Percentiles rank a stretch among this genome's conserved stretches.
Conservation (phyloP, 2,888 invertebrate species). For the Scrobipalpa atriplicella region DNA sequence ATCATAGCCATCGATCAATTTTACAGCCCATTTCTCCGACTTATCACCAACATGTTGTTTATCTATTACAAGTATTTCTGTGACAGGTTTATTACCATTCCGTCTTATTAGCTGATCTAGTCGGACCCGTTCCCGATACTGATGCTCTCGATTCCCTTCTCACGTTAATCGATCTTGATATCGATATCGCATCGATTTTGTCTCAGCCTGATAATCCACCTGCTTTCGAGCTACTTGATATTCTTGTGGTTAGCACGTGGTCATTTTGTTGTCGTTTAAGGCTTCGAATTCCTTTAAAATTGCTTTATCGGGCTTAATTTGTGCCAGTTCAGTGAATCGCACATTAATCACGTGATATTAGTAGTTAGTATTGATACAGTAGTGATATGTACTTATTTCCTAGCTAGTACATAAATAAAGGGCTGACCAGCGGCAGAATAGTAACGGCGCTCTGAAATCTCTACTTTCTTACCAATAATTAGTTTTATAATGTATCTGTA, state of each 20-base stretch:
- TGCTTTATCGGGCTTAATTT: constrained; percentile 4
- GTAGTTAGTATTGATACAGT: too few relatives aligned
- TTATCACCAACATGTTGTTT: constrained; percentile 14
- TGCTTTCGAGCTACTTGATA: constrained; percentile 9
- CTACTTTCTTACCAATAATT: too few relatives aligned
- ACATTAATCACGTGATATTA: background rate
- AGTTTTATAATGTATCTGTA: too few relatives aligned
- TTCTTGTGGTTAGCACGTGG: constrained; percentile 18
- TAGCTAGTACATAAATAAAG: too few relatives aligned
- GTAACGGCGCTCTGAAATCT: too few relatives aligned
- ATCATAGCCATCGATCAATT: background rate
- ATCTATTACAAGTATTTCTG: constrained; percentile 22
- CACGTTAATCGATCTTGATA: too few relatives aligned
- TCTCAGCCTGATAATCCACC: constrained; percentile 4
- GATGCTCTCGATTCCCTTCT: constrained; percentile 11
- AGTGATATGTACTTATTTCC: too few relatives aligned
- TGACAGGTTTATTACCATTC: constrained; percentile 27
- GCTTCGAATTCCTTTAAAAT: constrained; percentile 17
- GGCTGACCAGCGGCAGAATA: too few relatives aligned
- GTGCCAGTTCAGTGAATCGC: background rate
- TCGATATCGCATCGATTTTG: constrained; percentile 24
- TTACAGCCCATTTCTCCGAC: constrained; percentile 7
- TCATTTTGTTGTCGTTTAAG: constrained; percentile 14
- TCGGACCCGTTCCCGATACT: background rate
- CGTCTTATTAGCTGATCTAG: background rate